Evolutionary conservation across 2,888 invertebrate species (phyloP), one percentile per base, ranked within the genome.

Genomic region (Yponomeuta malinellus): DNA sequence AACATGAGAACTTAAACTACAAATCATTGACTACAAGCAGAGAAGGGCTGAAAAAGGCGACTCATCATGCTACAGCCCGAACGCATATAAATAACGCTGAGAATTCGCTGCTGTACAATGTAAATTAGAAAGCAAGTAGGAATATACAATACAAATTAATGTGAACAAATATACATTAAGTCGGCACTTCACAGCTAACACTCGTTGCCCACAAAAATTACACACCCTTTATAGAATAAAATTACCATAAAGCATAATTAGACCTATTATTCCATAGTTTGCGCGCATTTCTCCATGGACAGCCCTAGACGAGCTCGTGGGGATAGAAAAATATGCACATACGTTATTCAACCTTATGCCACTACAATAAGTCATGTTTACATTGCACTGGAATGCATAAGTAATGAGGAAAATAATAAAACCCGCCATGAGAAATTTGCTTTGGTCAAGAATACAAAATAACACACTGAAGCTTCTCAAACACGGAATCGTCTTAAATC

Each of bases 181-280:
- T 69, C 69, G 31, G 37, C 63, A 70, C 63, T 70, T 70, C 70
- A 70, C 63, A 63, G 59, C 31, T 37, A 33, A 71, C 48, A 48
- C 29, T 29, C 1, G 48, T 33, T 71, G 75, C 72, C 72, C 79
- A 78, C 76, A 75, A 78, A 87, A 87, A 83, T 82, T 84, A 86
- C 83, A 87, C 88, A 87, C 84, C 86, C 86, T 79, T 80, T 79
- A 74, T 76, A 73, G 79, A 76, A 87, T 88, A 85, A 86, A 87
- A 90, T 90, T 90, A 88, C 72, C 89, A 90, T 91, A 86, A 79
- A 81, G 87, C 76, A 90, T 90, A 90, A 90, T 90, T 90, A 90
- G 90, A 71, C 74, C 80, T 85, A 90, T 91, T 90, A 88, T 90
- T 83, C 77, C 76, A 77, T 83, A 83, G 88, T 89, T 88, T 85